These are phyloP conservation scores for Trichonephila clavipes DNA, from an alignment of 1,140 invertebrate species.

Conservation along the genomic window DNA sequence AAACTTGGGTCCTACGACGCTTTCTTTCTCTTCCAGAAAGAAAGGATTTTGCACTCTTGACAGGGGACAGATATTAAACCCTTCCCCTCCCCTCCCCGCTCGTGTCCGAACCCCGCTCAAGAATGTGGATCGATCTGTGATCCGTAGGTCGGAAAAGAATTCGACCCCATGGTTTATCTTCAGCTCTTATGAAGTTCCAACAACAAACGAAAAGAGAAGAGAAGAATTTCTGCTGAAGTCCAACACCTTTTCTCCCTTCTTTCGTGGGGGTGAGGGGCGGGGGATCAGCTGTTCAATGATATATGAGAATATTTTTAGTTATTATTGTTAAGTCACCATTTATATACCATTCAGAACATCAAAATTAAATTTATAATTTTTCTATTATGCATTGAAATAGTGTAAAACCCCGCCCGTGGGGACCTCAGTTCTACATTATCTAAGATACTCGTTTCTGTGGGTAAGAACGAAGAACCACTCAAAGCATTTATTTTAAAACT, in stretches of 20 bases:
- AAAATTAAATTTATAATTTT: no score
- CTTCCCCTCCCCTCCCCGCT: neutral
- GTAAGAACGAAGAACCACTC: no score
- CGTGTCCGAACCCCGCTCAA: conserved; percentile 21
- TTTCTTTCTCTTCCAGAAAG: no score
- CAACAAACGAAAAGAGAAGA: neutral
- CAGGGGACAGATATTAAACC: conserved; percentile 54
- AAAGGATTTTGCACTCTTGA: conserved; percentile 22
- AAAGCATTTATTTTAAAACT: no score
- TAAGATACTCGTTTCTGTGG: no score
- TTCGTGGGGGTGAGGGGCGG: neutral
- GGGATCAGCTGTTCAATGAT: no score
- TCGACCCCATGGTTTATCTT: neutral
- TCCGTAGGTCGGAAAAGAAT: neutral
- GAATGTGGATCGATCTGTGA: conserved; percentile 27
- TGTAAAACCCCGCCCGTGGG: no score
- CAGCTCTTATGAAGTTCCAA: neutral
- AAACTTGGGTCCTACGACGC: neutral
- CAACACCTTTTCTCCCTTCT: neutral
- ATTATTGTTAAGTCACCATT: no score
- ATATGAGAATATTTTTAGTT: no score
- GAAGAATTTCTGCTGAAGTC: neutral
- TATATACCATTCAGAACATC: no score
- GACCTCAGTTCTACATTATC: no score
- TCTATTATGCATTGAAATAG: no score